phyloP scores from a whole-genome alignment of 2,888 invertebrate species.

The Serrognathus titanus region DNA sequence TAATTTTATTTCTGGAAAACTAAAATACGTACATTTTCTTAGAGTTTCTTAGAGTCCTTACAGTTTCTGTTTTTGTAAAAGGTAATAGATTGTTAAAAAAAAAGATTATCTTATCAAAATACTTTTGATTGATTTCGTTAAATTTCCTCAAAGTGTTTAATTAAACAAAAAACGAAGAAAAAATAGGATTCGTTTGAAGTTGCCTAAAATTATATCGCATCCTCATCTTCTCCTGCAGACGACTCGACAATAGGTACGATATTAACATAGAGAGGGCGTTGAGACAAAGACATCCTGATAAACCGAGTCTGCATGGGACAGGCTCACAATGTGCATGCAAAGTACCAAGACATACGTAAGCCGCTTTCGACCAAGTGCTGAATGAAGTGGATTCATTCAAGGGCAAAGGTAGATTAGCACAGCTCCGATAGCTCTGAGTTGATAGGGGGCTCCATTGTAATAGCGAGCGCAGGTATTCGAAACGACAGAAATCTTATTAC shows the following conservation, averaged over 20 bases:
- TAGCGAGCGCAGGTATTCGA: conserved; percentile 1
- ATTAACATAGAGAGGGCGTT: conserved; percentile 44
- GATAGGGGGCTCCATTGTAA: conserved; percentile 6
- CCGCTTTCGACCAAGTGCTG: conserved; percentile 19
- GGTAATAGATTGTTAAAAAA: too few relatives aligned
- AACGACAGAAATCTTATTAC: neutral
- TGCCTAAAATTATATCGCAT: conserved; percentile 25
- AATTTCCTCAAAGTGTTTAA: neutral
- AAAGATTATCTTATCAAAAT: too few relatives aligned
- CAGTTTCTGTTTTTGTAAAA: too few relatives aligned
- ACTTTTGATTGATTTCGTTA: too few relatives aligned
- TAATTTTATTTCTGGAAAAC: too few relatives aligned
- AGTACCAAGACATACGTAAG: conserved; percentile 29
- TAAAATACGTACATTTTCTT: too few relatives aligned
- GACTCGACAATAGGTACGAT: conserved; percentile 42
- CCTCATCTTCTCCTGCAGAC: conserved; percentile 35
- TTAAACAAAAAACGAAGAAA: conserved; percentile 5
- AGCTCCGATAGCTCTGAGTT: conserved; percentile 12
- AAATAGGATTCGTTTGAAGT: conserved; percentile 17
- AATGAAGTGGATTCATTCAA: conserved; percentile 34
- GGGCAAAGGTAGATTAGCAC: conserved; percentile 34
- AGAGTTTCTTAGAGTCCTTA: too few relatives aligned
- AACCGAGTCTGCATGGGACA: conserved; percentile 45
- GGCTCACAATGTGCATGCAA: conserved; percentile 45
- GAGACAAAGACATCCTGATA: conserved; percentile 45